Percentiles rank a stretch among this genome's conserved stretches.
These are phyloP conservation scores for Chaetodon trifascialis DNA, from an alignment of 2,113 vertebrate genomes.

Conservation along the genomic window DNA sequence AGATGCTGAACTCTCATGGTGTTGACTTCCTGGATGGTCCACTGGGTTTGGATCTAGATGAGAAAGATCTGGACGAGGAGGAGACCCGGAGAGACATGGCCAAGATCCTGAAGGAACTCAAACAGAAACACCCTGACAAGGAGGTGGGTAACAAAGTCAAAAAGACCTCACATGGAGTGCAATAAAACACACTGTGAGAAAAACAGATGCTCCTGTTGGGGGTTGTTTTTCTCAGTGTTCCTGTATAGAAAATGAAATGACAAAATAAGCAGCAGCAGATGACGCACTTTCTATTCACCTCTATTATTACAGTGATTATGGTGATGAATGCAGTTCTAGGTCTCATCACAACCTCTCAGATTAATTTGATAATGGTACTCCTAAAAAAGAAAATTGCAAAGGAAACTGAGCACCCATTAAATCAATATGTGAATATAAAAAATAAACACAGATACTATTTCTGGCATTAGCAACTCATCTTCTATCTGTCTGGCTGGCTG, in stretches of 20 bases:
- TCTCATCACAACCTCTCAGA: slow-evolving; percentile 15
- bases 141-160: slow-evolving; percentile 78
- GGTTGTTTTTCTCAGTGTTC: neutral
- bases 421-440: slow-evolving; percentile 9
- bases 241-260: slow-evolving; percentile 9
- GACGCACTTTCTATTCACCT: neutral
- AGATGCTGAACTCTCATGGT: slow-evolving; percentile 96
- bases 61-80: slow-evolving; percentile 96
- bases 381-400: slow-evolving; percentile 8
- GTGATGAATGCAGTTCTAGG: slow-evolving; percentile 6
- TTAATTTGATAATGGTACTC: slow-evolving; percentile 12
- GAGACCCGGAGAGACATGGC: slow-evolving; percentile 98
- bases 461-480: neutral
- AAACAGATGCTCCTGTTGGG: neutral
- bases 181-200: neutral
- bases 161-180: neutral
- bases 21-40: slow-evolving; percentile 97
- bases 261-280: slow-evolving; percentile 30
- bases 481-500: neutral
- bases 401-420: neutral
- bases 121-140: slow-evolving; percentile 98
- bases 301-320: slow-evolving; percentile 25
- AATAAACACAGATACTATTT: neutral
- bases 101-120: slow-evolving; percentile 96
- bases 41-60: slow-evolving; percentile 92